These are phyloP conservation scores for Pseudopleuronectes americanus DNA, from an alignment of 2,797 vertebrate species.

Conservation along the genomic window DNA sequence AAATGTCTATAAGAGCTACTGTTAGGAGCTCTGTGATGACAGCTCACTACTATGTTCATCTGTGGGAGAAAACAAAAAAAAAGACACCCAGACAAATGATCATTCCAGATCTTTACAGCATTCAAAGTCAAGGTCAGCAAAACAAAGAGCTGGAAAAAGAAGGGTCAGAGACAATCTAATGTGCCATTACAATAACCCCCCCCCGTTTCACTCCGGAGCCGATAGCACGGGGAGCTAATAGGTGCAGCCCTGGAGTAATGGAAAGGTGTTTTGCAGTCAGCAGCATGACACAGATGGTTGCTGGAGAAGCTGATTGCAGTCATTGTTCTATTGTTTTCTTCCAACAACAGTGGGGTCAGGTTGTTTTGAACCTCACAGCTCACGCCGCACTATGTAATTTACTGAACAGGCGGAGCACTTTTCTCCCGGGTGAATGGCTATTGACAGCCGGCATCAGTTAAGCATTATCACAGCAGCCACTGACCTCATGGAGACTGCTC, in stretches of 20 bases:
- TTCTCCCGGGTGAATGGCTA: conserved; percentile 79
- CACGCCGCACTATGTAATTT: conserved; percentile 79
- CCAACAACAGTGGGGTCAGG: conserved; percentile 78
- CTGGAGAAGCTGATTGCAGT: conserved; percentile 80
- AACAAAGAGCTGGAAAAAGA: conserved; percentile 57
- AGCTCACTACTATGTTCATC: conserved; percentile 9
- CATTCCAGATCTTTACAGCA: conserved; percentile 29
- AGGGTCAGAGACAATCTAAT: conserved; percentile 73
- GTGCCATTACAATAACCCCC: conserved; percentile 78
- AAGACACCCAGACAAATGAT: conserved; percentile 21
- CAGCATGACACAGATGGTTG: conserved; percentile 74
- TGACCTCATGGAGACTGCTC: conserved; percentile 67
- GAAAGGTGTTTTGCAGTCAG: conserved; percentile 78
- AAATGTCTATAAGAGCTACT: neutral
- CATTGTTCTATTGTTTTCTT: conserved; percentile 83
- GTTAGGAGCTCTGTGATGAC: conserved; percentile 21
- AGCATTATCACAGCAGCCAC: conserved; percentile 76
- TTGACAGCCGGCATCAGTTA: conserved; percentile 79
- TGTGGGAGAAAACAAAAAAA: conserved; percentile 28
- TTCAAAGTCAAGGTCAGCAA: conserved; percentile 66
- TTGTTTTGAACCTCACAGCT: conserved; percentile 74
- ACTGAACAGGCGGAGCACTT: conserved; percentile 80
- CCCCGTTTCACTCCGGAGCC: conserved; percentile 73
- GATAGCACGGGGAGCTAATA: conserved; percentile 78
- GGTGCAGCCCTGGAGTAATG: conserved; percentile 69